A percentile compares a stretch with the other conserved stretches of the same genome.
These are phyloP conservation scores for Sapayoa aenigma DNA, from an alignment of 2,113 vertebrate genomes.

Conservation along the genomic window DNA sequence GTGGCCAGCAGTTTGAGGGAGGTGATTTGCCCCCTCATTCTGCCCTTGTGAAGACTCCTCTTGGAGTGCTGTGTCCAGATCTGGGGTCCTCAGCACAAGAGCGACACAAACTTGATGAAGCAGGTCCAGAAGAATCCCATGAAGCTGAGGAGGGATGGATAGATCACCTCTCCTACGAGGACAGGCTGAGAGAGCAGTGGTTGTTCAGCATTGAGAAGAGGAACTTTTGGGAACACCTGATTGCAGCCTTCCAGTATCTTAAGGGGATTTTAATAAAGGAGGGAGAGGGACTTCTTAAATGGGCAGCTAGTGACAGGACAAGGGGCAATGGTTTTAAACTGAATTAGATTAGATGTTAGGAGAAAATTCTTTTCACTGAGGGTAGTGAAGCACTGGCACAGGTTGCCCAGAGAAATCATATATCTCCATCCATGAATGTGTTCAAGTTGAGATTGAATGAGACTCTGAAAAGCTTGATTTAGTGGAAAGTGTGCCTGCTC, in stretches of 20 bases:
- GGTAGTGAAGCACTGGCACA: background rate
- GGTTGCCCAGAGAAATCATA: background rate
- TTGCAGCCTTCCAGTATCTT: accelerated
- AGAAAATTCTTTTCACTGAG: background rate
- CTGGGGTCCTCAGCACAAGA: background rate
- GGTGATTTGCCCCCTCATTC: background rate
- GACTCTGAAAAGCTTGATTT: background rate
- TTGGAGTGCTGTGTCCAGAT: background rate
- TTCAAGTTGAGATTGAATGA: background rate
- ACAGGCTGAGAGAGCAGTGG: background rate
- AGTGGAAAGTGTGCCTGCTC: background rate
- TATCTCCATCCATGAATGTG: background rate
- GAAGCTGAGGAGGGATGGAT: background rate
- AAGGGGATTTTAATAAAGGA: background rate
- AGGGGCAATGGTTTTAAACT: background rate
- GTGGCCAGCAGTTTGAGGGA: background rate
- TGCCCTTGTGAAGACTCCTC: background rate
- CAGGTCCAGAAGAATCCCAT: background rate
- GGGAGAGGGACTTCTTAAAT: background rate
- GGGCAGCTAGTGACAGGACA: background rate
- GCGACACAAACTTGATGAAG: background rate
- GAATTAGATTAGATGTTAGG: background rate
- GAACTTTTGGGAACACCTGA: background rate
- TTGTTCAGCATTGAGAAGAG: background rate
- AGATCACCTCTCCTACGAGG: background rate